These are phyloP conservation scores for Pandemis corylana DNA, from an alignment of 2,888 invertebrate species.

Conservation along the genomic window DNA sequence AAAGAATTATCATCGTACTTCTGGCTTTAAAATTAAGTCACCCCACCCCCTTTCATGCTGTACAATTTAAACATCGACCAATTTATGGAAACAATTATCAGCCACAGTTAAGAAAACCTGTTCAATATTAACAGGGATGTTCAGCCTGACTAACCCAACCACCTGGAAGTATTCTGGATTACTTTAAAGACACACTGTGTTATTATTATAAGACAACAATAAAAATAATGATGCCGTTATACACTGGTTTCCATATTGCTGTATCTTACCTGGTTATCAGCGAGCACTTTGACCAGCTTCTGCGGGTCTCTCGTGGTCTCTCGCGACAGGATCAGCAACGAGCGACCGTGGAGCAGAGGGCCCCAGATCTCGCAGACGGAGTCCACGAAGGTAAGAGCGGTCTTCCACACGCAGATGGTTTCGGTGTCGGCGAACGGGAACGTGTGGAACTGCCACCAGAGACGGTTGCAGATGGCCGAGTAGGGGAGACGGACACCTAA, in stretches of 20 bases:
- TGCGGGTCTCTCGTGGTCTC: slow-evolving; percentile 91
- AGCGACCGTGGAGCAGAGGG: slow-evolving; percentile 89
- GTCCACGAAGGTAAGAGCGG: slow-evolving; percentile 96
- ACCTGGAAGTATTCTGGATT: no score
- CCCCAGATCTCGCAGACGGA: slow-evolving; percentile 96
- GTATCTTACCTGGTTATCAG: slow-evolving; percentile 86
- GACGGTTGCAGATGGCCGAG: slow-evolving; percentile 90
- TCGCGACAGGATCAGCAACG: slow-evolving; percentile 90
- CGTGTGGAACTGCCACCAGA: slow-evolving; percentile 94
- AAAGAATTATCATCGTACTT: no score
- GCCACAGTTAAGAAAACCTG: no score
- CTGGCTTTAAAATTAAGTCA: no score
- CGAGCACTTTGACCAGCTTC: slow-evolving; percentile 87
- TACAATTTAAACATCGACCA: no score
- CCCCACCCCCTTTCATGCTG: no score
- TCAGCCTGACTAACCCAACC: no score
- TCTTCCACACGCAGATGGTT: slow-evolving; percentile 93
- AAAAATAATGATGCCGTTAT: no score
- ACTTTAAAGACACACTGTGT: no score
- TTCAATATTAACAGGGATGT: no score
- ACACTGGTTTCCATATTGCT: background rate
- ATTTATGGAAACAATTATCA: no score
- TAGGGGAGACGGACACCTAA: slow-evolving; percentile 92
- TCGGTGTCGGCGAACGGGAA: slow-evolving; percentile 90
- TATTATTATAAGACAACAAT: no score